These are phyloP conservation scores for Gastrophryne carolinensis DNA, from an alignment of 2,797 vertebrate species.

Conservation along the genomic window DNA sequence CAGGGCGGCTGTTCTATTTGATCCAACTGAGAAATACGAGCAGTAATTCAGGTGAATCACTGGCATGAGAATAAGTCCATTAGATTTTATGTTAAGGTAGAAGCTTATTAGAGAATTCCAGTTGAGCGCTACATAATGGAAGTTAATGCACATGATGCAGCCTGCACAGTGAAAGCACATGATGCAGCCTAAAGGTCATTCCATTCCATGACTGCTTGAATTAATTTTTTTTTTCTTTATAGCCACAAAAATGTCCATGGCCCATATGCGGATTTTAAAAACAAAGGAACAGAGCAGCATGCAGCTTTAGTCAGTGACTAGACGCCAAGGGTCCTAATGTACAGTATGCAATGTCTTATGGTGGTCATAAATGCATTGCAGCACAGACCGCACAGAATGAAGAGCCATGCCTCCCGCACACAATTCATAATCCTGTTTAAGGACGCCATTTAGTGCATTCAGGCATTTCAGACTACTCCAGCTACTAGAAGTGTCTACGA, in stretches of 20 bases:
- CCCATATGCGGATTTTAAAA: no score
- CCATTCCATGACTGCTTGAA: constrained; percentile 2
- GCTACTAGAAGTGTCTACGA: no score
- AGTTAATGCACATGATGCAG: constrained; percentile 22
- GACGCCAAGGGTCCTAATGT: not conserved
- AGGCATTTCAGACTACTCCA: no score
- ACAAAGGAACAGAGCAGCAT: no score
- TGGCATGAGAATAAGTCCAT: constrained; percentile 30
- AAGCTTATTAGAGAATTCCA: constrained; percentile 34
- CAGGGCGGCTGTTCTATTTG: constrained; percentile 26
- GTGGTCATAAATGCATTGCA: not conserved
- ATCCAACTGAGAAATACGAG: constrained; percentile 35
- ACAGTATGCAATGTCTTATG: not conserved
- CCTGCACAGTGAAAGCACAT: constrained; percentile 6
- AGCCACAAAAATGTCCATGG: not conserved
- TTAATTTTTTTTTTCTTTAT: not conserved
- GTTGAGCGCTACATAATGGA: constrained; percentile 29
- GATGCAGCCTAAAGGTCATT: constrained; percentile 17
- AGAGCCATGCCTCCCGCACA: no score
- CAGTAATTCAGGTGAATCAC: constrained; percentile 37
- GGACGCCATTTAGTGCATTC: no score
- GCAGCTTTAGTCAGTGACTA: not conserved
- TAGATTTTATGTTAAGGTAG: constrained; percentile 35
- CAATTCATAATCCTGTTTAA: no score
- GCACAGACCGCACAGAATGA: no score